Evolutionary conservation across 2,888 invertebrate species (phyloP).

Genomic region (Leptopterna dolabrata): DNA sequence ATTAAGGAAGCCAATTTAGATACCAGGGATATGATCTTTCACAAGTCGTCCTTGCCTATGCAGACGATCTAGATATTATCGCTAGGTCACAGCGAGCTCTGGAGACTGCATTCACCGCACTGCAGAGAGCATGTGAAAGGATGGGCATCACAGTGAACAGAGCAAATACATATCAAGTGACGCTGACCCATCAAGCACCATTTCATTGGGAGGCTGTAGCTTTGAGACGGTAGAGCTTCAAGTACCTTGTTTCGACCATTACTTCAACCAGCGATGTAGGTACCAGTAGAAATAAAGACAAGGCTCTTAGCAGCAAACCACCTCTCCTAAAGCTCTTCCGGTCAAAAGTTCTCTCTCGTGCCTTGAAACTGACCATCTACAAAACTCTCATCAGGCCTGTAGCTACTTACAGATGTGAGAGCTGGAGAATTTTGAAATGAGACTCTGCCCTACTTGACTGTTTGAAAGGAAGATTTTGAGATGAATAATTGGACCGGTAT

Average conservation of each 20-base stretch:
- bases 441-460: neutral
- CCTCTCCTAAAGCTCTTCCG: neutral
- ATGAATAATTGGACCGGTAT: neutral
- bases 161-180: neutral
- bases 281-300: neutral
- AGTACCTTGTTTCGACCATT: neutral
- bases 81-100: neutral
- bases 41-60: too few species aligned
- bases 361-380: neutral
- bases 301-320: neutral
- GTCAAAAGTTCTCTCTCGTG: too few species aligned
- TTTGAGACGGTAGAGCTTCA: neutral
- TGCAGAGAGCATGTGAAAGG: neutral
- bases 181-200: neutral
- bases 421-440: neutral
- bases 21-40: too few species aligned
- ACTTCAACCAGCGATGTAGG: neutral
- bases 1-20: neutral
- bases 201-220: neutral
- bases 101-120: neutral
- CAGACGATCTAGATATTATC: too few species aligned
- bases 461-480: neutral
- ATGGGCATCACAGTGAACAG: neutral
- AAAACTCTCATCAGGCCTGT: neutral
- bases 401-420: neutral